These are phyloP conservation scores for Ecliptopera silaceata DNA, from an alignment of 2,888 invertebrate species.

Conservation along the genomic window DNA sequence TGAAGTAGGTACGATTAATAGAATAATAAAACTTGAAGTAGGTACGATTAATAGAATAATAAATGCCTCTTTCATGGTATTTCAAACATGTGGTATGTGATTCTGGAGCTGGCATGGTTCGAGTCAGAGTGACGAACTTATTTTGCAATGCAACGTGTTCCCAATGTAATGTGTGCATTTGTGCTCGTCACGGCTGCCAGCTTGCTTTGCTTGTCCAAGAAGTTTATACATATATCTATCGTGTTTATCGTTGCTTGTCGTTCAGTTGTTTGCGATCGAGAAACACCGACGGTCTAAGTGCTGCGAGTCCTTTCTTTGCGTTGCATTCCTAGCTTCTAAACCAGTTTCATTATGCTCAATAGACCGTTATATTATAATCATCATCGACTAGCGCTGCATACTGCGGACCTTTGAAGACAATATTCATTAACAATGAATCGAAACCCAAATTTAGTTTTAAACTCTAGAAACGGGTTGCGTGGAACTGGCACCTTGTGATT, in stretches of 20 bases:
- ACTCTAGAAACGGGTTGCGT: no score
- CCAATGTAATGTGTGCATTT: neutral
- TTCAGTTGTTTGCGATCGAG: neutral
- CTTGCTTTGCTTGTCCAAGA: neutral
- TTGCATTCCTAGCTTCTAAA: constrained; percentile 1
- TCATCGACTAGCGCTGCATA: neutral
- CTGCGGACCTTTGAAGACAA: neutral
- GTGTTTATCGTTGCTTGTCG: neutral
- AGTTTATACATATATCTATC: no score
- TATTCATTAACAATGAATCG: neutral
- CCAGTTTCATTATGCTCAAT: neutral
- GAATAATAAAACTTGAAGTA: no score
- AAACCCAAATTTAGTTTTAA: no score
- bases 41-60: neutral
- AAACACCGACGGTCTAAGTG: neutral
- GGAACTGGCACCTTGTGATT: no score
- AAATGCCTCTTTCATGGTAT: neutral
- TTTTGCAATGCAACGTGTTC: neutral
- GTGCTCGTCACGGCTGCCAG: neutral
- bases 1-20: no score
- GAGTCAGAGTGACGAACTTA: constrained; percentile 4
- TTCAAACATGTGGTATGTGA: neutral
- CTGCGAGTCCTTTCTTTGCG: neutral
- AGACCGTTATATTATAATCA: neutral
- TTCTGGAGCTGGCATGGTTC: neutral